A percentile compares a stretch with the other conserved stretches of the same genome.
These are phyloP conservation scores for Paralichthys olivaceus DNA, from an alignment of 2,113 vertebrate species.

Conservation along the genomic window DNA sequence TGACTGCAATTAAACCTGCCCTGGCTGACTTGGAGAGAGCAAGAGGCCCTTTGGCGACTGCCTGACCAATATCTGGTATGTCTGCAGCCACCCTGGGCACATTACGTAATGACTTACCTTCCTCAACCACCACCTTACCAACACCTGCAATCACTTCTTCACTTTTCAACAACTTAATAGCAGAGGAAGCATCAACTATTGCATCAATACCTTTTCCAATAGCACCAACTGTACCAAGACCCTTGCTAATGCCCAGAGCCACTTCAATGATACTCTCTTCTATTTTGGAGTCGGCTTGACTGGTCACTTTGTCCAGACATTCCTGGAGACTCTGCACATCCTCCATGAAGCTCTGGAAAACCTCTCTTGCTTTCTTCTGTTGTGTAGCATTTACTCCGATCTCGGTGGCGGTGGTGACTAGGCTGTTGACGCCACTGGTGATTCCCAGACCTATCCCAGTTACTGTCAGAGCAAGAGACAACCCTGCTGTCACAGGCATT, in stretches of 20 bases:
- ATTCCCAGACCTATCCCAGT: slow-evolving; percentile 49
- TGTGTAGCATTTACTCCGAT: slow-evolving; percentile 39
- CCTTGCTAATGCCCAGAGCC: neutral
- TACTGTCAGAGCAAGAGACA: slow-evolving; percentile 54
- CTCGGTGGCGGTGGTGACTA: slow-evolving; percentile 49
- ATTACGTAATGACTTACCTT: slow-evolving; percentile 30
- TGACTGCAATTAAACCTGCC: slow-evolving; percentile 4
- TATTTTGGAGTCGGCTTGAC: neutral
- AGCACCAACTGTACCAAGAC: fast-evolving
- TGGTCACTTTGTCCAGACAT: slow-evolving; percentile 36
- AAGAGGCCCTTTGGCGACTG: slow-evolving; percentile 40
- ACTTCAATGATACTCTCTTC: fast-evolving
- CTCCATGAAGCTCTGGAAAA: slow-evolving; percentile 58
- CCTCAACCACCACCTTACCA: slow-evolving; percentile 17
- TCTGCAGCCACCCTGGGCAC: slow-evolving; percentile 44
- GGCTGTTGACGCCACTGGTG: slow-evolving; percentile 50
- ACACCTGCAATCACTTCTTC: slow-evolving; percentile 14
- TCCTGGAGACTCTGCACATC: slow-evolving; percentile 46
- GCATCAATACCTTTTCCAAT: slow-evolving; percentile 27
- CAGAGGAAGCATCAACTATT: slow-evolving; percentile 9
- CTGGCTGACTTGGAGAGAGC: slow-evolving; percentile 26
- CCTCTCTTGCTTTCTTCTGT: slow-evolving; percentile 38
- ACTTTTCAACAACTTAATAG: neutral
- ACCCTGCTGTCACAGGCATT: slow-evolving; percentile 62
- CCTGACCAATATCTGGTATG: slow-evolving; percentile 51